Evolutionary conservation across 2,888 invertebrate genomes (phyloP), one percentile per base, ranked within the genome.

Genomic region (Aromia moschata): DNA sequence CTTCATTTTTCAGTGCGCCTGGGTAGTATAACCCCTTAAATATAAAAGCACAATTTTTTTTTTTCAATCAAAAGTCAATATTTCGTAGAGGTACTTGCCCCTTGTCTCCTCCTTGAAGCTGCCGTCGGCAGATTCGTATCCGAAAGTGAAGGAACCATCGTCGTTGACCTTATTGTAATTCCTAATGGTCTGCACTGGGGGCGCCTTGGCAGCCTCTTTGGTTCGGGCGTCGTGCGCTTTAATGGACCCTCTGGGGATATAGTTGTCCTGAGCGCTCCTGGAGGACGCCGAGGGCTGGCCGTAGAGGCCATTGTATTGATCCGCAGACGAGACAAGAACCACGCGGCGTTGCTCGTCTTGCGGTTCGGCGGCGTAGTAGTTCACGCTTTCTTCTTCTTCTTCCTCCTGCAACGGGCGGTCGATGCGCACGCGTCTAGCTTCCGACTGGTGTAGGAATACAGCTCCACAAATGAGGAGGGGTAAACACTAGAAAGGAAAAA

Each of bases 91-190:
- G n/a, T n/a, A 54, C 91, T 91, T 46, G 60, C 67, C 93, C 58
- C 93, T 82, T 1, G 92, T 93, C 79, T 93, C 93, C 75, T 93
- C 93, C 75, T 93, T 93, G 83, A 93, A 93, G 61, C 90, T 90
- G 0, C 93, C 93, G 73, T 93, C 93, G 9, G 91, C 92, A 1
- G 91, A 90, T 80, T 92, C 91, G 80, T 92, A 93, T 31, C 92
- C 92, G 79, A 92, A 92, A 5, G 92, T 92, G 80, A 92, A 93
- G 56, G 90, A 91, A 55, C 92, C 92, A 68, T 92, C 92, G 74
- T 92, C 91, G 78, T 92, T 92, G 15, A 87, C 85, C 82, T 92
- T 91, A 75, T 91, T 92, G 80, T 92, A 93, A 76, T 93, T 92
- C 59, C 91, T 84, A 70, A 92, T 90, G 11, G 93, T 93, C 81